Evolutionary conservation across 30 jellyfish, hydroid and myxozoan genomes (phyloP).

Genomic region (Catostylus mosaicus): DNA sequence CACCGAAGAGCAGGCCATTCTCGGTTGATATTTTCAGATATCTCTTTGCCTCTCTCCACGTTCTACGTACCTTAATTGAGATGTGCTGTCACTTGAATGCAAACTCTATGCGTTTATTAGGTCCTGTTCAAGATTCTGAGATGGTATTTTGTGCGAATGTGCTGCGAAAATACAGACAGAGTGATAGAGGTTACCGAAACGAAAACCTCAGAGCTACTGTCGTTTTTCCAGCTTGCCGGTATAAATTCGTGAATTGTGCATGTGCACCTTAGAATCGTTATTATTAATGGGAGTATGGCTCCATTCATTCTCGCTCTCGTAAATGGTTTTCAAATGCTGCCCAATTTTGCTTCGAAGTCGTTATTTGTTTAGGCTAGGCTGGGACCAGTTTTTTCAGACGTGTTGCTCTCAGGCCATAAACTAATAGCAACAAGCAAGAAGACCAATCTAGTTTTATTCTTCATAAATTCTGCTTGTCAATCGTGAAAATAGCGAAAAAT

Average conservation of each 20-base stretch:
- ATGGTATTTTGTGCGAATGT: not conserved
- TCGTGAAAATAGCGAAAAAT: not conserved
- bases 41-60: not conserved
- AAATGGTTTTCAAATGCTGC: too few species aligned
- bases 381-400: not conserved
- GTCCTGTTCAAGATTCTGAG: too few species aligned
- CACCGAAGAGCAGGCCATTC: slow-evolving; percentile 1
- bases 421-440: not conserved
- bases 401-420: not conserved
- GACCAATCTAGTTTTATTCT: not conserved
- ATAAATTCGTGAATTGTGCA: not conserved
- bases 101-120: too few species aligned
- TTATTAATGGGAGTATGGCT: not conserved
- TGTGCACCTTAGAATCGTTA: not conserved
- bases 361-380: slow-evolving; percentile 9
- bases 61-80: not conserved
- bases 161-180: not conserved
- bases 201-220: not conserved
- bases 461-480: not conserved
- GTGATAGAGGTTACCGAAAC: not conserved
- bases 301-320: not conserved
- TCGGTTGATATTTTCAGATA: not conserved
- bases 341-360: not conserved
- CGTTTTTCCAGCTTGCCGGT: slow-evolving; percentile 47
- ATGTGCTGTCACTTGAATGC: too few species aligned